Evolutionary conservation across 2,113 vertebrate species (phyloP).

Genomic region (Ochotona princeps): DNA sequence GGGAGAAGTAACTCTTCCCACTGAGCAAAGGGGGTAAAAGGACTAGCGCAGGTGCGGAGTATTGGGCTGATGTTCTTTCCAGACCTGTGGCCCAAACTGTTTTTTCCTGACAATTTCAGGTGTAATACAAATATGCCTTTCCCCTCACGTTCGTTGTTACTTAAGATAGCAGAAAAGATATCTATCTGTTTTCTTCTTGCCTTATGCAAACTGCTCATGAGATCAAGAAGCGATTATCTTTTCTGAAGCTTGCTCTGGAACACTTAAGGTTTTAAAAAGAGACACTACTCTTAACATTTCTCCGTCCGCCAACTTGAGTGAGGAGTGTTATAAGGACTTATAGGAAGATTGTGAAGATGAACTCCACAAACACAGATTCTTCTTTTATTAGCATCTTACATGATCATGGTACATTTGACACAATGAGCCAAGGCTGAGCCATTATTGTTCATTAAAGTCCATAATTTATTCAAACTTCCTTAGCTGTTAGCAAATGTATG

Average conservation of each 20-base stretch:
- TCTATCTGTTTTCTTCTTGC: background rate
- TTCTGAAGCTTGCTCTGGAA: background rate
- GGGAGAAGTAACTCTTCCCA: background rate
- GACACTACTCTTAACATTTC: background rate
- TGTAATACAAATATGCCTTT: background rate
- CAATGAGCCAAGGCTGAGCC: background rate
- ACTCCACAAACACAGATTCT: background rate
- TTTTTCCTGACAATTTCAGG: background rate
- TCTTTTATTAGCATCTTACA: background rate
- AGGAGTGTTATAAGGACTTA: background rate
- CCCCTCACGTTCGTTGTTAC: background rate
- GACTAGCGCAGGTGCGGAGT: background rate
- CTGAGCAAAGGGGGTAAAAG: background rate
- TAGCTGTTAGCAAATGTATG: background rate
- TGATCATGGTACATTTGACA: background rate
- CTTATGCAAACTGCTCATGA: background rate
- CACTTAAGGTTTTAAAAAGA: background rate
- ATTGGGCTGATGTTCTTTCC: background rate
- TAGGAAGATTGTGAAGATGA: background rate
- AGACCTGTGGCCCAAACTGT: background rate
- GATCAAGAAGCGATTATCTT: background rate
- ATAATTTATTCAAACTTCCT: background rate
- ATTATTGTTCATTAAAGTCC: background rate
- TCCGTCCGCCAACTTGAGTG: background rate
- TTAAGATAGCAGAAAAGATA: background rate